phyloP scores from a whole-genome alignment of 1,140 invertebrate genomes.

The Micrasema longulum region DNA sequence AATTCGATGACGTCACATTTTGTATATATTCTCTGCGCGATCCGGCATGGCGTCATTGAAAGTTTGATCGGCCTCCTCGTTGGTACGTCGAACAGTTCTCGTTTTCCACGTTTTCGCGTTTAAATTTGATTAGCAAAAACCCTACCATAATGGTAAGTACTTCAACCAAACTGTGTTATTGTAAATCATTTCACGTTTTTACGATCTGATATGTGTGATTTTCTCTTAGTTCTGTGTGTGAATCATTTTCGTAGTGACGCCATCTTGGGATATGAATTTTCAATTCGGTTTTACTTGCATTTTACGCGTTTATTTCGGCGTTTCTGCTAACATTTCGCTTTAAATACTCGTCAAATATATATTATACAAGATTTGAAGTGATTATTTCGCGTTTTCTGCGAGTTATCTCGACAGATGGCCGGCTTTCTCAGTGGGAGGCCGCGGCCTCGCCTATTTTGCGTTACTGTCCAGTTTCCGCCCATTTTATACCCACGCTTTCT shows the following conservation, averaged over 20 bases:
- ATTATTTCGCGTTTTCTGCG: not conserved
- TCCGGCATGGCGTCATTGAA: constrained; percentile 27
- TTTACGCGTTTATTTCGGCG: not conserved
- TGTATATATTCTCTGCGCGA: constrained; percentile 14
- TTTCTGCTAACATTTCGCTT: not conserved
- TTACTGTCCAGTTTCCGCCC: too few relatives aligned
- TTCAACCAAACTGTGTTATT: not conserved
- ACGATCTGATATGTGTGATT: too few relatives aligned
- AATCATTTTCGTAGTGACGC: constrained; percentile 2
- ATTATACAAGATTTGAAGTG: not conserved
- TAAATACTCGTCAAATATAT: not conserved
- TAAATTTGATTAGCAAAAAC: constrained; percentile 4
- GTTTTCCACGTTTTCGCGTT: constrained; percentile 7
- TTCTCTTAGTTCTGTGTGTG: not conserved
- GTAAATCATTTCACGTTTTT: too few relatives aligned
- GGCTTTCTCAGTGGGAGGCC: not conserved
- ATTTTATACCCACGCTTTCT: too few relatives aligned
- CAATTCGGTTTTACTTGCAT: not conserved
- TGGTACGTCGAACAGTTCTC: constrained; percentile 30
- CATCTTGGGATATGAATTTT: not conserved
- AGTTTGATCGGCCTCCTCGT: constrained; percentile 44
- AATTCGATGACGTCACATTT: constrained; percentile 30
- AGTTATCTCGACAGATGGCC: not conserved
- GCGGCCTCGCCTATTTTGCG: too few relatives aligned
- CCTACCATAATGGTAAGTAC: constrained; percentile 42